phyloP scores from a whole-genome alignment of 2,888 invertebrate genomes.

The Rhorus exstirpatorius region DNA sequence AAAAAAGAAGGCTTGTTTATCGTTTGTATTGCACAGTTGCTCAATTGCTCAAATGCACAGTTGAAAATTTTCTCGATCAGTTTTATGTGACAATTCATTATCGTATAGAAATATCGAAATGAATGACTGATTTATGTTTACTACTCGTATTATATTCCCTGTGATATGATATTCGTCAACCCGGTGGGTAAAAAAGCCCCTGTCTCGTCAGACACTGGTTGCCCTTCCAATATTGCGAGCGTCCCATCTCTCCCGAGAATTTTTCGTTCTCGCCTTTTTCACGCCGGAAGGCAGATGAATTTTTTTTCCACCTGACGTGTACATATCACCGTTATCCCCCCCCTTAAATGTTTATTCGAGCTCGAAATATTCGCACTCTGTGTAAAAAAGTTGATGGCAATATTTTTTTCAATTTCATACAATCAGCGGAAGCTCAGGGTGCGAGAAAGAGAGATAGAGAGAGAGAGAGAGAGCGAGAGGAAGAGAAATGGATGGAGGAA shows the following conservation, averaged over 20 bases:
- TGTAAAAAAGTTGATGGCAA: constrained; percentile 40
- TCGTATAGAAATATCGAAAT: neutral
- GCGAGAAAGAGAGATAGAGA: neutral
- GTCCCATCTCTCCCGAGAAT: constrained; percentile 23
- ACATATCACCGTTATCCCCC: neutral
- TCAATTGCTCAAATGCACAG: no score
- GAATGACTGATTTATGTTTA: constrained; percentile 15
- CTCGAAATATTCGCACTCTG: constrained; percentile 47
- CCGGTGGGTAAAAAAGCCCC: constrained; percentile 41
- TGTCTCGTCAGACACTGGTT: constrained; percentile 40
- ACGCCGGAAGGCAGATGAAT: constrained; percentile 49
- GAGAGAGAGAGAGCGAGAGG: constrained; percentile 6
- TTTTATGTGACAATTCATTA: no score
- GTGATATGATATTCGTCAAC: constrained; percentile 8
- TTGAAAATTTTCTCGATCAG: no score
- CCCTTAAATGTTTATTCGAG: constrained; percentile 47
- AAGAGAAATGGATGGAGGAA: neutral
- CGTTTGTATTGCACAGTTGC: no score
- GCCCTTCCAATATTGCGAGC: constrained; percentile 36
- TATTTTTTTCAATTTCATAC: constrained; percentile 60
- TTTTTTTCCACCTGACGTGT: constrained; percentile 14
- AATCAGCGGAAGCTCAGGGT: constrained; percentile 34
- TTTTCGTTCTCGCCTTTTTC: constrained; percentile 39
- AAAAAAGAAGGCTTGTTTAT: no score
- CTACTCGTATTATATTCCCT: neutral